Base-by-base conservation (phyloP, 2,113 vertebrate species). In the Entosphenus tridentatus region DNA sequence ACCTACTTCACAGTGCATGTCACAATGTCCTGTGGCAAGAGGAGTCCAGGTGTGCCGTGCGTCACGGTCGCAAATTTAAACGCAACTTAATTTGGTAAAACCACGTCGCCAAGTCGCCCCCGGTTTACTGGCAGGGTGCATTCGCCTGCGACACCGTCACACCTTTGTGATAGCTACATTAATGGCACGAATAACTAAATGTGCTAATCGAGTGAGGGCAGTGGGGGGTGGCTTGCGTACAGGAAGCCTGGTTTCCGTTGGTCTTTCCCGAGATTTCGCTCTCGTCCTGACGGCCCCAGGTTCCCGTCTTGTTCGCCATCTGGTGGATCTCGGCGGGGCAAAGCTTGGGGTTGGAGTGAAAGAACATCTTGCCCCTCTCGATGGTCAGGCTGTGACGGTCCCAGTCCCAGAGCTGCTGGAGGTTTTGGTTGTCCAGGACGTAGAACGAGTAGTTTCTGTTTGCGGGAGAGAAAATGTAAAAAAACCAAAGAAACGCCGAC, bases 341-440 rank as follows among this genome's bases (percentile, higher is more conserved):
- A 65, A 65, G 62, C 62, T 65, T 65, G n/a, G 62, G 62, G 18
- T 65, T 65, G 8, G 18, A 18, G 8, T 9, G 10, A 18, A 65
- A 65, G 18, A 65, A 65, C 62, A 65, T 65, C 62, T 65, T 65
- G 62, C 62, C 62, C 62, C 18, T n/a, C n/a, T 9, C 8, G 10
- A 65, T 65, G 62, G 62, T 9, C 10, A 65, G 62, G n/a, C 18
- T 65, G 62, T 65, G 62, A 65, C 18, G 62, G 62, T 65, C 18
- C 62, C 62, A 65, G 10, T 65, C 62, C 62, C 62, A 65, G 62
- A 65, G 62, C 62, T 65, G 62, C 18, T 65, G 62, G n/a, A 65
- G 62, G 18, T 65, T 65, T 18, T 65, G 62, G 62, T 65, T 65
- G 62, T 65, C 62, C 18, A 65, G 8, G n/a, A 65, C 62, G 10